Base-by-base conservation (phyloP, 2,113 vertebrate species). In the Alligator sinensis region DNA sequence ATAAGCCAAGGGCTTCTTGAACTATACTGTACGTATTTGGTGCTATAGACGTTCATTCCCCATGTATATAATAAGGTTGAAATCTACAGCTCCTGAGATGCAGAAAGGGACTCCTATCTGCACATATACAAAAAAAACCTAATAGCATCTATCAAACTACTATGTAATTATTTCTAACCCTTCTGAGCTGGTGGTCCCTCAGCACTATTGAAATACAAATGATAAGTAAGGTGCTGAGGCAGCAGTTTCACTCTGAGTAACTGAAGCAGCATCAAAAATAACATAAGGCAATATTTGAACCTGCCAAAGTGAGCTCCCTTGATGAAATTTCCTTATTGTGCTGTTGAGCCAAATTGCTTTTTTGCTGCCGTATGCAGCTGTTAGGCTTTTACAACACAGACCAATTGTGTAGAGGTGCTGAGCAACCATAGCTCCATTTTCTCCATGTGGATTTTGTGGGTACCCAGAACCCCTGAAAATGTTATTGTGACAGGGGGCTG, bases 1-100 rank as follows among this genome's bases (percentile, higher is more conserved):
- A 63, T 10, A 3, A 2, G 15, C 17, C 61, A 66, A 34, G 2
- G 19, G 0, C 11, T 38, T 28, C 54, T 19, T 12, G 24, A 16
- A 30, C 24, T 59, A 30, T 11, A 11, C 22, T 16, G 3, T 64
- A 18, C 1, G 3, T 47, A 76, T 68, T 47, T 16, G 17, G 38
- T 34, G 24, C 38, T 27, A 10, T 25, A 30, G 13, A 77, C 57
- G 9, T 11, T 57, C 61, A 86, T 34, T 75, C 68, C 27, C 57
- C 22, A 28, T 34, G n/a, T 21, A 74, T 47, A 25, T 24, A 38
- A 27, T 22, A 61, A 84, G 75, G 34, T 13, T 47, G 58, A 63
- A 75, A 28, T 12, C 2, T 61, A 9, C 4, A 55, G 19, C 8
- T 80, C 81, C 11, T 5, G 27, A 63, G 22, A 4, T 24, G 16